phyloP scores from a whole-genome alignment of 2,888 invertebrate genomes.

The Macrophya annulata region DNA sequence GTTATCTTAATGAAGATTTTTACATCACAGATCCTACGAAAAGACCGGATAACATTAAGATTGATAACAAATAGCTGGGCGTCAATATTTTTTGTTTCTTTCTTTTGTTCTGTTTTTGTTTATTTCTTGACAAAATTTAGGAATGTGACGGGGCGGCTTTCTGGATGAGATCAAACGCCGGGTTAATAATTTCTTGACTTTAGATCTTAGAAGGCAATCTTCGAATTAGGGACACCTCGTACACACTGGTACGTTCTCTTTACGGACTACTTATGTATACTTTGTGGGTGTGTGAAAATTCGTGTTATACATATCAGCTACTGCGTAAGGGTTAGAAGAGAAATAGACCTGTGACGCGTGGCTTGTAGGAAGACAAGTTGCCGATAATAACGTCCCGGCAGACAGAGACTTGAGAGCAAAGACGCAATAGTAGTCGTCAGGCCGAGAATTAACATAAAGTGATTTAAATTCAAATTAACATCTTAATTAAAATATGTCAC shows the following conservation, averaged over 20 bases:
- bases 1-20: slow-evolving; percentile 69
- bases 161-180: slow-evolving; percentile 14
- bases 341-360: slow-evolving; percentile 4
- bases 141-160: slow-evolving; percentile 52
- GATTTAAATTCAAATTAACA: slow-evolving; percentile 59
- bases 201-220: slow-evolving; percentile 20
- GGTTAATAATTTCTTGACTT: slow-evolving; percentile 14
- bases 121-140: slow-evolving; percentile 67
- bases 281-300: slow-evolving; percentile 1
- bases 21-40: background rate
- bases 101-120: slow-evolving; percentile 58
- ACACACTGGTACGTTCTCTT: slow-evolving; percentile 4
- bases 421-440: slow-evolving; percentile 48
- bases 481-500: slow-evolving; percentile 59
- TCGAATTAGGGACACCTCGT: slow-evolving; percentile 24
- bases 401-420: slow-evolving; percentile 25
- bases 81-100: background rate
- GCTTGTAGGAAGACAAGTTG: slow-evolving; percentile 25
- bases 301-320: background rate
- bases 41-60: slow-evolving; percentile 51
- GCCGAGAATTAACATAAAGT: slow-evolving; percentile 56
- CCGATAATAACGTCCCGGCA: slow-evolving; percentile 22
- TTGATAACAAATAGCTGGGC: background rate
- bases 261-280: background rate
- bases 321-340: background rate